These are phyloP conservation scores for Ditylenchus weischeri DNA, from an alignment of 2,888 invertebrate species.

Conservation along the genomic window DNA sequence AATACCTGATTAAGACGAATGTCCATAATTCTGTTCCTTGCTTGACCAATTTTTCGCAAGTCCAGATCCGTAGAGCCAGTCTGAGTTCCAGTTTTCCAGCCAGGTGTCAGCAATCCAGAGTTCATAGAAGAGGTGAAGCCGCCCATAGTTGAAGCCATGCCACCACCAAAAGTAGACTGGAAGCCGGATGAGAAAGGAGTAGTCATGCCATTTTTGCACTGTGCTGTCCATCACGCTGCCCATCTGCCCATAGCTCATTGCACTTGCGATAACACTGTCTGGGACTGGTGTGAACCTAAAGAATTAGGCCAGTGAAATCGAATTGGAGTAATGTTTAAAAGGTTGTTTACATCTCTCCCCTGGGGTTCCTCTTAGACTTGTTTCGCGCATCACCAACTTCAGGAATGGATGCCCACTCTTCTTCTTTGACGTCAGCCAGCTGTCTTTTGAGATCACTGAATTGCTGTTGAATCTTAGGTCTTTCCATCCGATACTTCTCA, in stretches of 20 bases:
- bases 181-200: conserved; percentile 35
- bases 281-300: conserved; percentile 85
- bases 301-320: conserved; percentile 8
- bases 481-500: conserved; percentile 93
- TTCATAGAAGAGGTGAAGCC: conserved; percentile 46
- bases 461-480: conserved; percentile 97
- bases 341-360: conserved; percentile 74
- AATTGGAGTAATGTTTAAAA: background rate
- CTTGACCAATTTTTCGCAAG: conserved; percentile 95
- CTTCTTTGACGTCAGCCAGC: conserved; percentile 68
- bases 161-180: conserved; percentile 40
- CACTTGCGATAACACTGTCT: conserved; percentile 87
- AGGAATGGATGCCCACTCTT: conserved; percentile 94
- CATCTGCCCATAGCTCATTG: conserved; percentile 65
- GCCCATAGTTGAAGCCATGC: conserved; percentile 43
- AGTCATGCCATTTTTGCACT: conserved; percentile 50
- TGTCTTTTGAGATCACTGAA: conserved; percentile 87
- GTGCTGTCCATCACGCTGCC: conserved; percentile 75
- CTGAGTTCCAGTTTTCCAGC: conserved; percentile 69
- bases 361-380: conserved; percentile 87
- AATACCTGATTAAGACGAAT: conserved; percentile 82
- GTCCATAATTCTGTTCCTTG: conserved; percentile 96
- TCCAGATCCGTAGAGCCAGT: conserved; percentile 74
- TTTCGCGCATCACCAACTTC: conserved; percentile 99
- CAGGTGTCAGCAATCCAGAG: conserved; percentile 68